phyloP scores from a whole-genome alignment of 2,113 vertebrate genomes.

The Cinclus cinclus region DNA sequence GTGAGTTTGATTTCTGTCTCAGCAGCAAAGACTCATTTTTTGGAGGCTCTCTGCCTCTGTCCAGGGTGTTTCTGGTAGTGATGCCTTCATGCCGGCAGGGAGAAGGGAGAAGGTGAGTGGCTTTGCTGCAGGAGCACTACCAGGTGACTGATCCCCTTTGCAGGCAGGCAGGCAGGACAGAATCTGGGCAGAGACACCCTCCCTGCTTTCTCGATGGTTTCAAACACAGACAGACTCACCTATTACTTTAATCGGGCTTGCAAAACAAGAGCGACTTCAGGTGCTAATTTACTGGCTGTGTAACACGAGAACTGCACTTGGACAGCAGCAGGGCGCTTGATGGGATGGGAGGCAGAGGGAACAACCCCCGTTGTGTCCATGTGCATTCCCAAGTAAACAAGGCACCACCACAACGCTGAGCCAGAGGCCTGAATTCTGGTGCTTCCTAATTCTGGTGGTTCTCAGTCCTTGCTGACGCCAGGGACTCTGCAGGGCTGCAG shows the following conservation, averaged over 20 bases:
- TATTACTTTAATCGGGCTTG: neutral
- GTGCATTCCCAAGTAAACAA: neutral
- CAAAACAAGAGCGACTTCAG: neutral
- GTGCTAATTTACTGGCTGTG: neutral
- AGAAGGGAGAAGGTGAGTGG: neutral
- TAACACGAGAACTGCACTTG: neutral
- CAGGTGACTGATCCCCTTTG: neutral
- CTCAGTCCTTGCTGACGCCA: rapidly evolving
- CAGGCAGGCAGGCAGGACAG: neutral
- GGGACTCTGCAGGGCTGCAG: neutral
- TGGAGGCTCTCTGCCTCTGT: neutral
- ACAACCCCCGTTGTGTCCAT: rapidly evolving
- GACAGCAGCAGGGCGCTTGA: neutral
- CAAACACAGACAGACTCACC: neutral
- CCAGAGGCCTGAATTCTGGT: neutral
- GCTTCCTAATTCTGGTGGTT: neutral
- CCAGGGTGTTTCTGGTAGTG: neutral
- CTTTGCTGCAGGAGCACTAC: neutral
- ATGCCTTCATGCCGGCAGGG: neutral
- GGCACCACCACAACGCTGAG: neutral
- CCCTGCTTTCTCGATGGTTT: neutral
- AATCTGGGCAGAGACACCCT: neutral
- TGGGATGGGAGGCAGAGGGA: neutral
- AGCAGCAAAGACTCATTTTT: neutral
- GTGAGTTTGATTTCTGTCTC: neutral